Evolutionary conservation across 2,888 invertebrate genomes (phyloP).

Genomic region (Drosophila mayaguana): DNA sequence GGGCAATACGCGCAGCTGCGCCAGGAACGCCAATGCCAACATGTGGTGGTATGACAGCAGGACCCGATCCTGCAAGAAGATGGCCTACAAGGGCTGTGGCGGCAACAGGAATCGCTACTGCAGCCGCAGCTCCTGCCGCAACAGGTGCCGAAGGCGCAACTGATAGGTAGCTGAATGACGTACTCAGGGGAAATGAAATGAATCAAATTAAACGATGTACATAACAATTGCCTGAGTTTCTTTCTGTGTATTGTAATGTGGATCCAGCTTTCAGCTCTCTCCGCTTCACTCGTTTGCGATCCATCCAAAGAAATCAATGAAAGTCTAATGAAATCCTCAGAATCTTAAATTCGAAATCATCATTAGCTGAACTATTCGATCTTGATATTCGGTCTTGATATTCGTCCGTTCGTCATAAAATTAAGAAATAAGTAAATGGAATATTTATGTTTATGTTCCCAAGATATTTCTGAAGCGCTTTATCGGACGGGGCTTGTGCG

Average conservation of each 20-base stretch:
- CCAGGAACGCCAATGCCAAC: neutral
- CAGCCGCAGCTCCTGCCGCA: neutral
- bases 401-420: neutral
- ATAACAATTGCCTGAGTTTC: neutral
- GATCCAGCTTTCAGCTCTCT: neutral
- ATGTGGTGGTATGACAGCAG: conserved; percentile 39
- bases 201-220: neutral
- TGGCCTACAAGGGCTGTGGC: conserved; percentile 19
- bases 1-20: neutral
- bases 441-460: neutral
- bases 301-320: too few species aligned
- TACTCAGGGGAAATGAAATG: neutral
- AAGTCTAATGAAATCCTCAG: too few species aligned
- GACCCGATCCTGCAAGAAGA: neutral
- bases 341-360: too few species aligned
- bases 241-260: neutral
- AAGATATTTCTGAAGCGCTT: neutral
- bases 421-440: neutral
- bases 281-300: too few species aligned
- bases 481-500: too few species aligned
- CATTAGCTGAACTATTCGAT: neutral
- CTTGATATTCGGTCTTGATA: neutral
- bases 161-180: too few species aligned
- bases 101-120: conserved; percentile 31
- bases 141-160: neutral